Base-by-base conservation (phyloP, 2,797 vertebrate genomes). In the Cyprinodon diabolis region DNA sequence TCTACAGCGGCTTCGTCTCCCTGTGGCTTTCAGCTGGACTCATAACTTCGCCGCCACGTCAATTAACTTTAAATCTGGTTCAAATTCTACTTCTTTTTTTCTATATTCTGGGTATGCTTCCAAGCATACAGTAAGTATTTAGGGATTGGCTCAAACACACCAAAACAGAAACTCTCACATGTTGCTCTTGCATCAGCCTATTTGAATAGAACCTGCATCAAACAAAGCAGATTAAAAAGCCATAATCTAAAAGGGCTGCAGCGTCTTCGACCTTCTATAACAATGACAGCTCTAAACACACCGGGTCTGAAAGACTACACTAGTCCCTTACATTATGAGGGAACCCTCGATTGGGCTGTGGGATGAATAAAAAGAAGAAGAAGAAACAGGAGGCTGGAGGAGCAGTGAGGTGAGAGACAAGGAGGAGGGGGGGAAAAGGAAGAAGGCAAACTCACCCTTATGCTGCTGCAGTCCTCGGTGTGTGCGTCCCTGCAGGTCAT, bases 391-490 rank as follows among this genome's bases (percentile, higher is more conserved):
- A 78, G 79, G 84, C 7, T 63, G 82, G 71, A 72, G 73, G 74
- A 75, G 75, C 1, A 68, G 75, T 66, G 82, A 84, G 85, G 68
- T 3, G 45, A 80, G 75, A 81, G 71, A 75, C 55, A 47, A 88
- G 83, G 78, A 90, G 79, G 74, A 30, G 30, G 30, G 77, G 78
- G 81, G 74, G 84, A 78, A 77, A 68, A 55, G 70, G 55, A 67
- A 70, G 74, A 72, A 51, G 68, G 71, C 68, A 65, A 90, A 95
- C 93, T 95, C 90, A 95, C 94, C 93, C 85, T 76, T 90, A 82
- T 84, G 37, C 37, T 63, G 92, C 92, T 86, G 91, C 92, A 91
- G 91, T 94, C 86, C 75, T 84, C 85, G 72, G 72, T 85, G 78
- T 86, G 78, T 81, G 21, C 72, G 83, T 82, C 84, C 87, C 74